phyloP scores from a whole-genome alignment of 2,797 vertebrate species.

The Eulemur rubriventer region DNA sequence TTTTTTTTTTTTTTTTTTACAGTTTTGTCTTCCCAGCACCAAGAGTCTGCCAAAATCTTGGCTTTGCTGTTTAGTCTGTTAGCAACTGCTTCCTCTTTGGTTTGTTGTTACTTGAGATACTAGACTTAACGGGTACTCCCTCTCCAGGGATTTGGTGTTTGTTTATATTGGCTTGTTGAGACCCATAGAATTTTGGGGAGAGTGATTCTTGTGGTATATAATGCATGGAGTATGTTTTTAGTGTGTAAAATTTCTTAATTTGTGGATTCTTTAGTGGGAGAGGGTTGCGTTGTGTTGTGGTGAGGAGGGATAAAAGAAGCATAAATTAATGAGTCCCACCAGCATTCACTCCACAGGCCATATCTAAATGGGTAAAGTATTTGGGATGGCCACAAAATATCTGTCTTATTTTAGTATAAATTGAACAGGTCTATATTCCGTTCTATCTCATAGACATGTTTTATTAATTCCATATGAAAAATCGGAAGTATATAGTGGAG shows the following conservation, averaged over 20 bases:
- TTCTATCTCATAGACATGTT: not conserved
- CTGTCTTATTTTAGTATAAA: not conserved
- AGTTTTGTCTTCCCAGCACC: not conserved
- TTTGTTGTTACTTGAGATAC: not conserved
- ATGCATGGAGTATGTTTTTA: not conserved
- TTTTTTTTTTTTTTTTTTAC: not conserved
- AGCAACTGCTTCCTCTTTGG: not conserved
- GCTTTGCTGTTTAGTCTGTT: not conserved
- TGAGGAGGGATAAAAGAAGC: not conserved
- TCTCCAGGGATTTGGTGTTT: not conserved
- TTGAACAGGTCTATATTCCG: not conserved
- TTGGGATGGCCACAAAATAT: not conserved
- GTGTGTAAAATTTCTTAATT: not conserved
- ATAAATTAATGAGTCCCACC: not conserved
- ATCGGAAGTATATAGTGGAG: not conserved
- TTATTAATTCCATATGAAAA: not conserved
- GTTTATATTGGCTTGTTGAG: not conserved
- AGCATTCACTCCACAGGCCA: not conserved
- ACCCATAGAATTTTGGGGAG: not conserved
- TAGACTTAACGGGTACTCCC: not conserved
- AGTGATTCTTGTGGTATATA: not conserved
- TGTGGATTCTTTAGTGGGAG: not conserved
- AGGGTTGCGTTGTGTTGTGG: not conserved
- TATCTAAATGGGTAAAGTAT: not conserved
- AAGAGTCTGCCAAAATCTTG: not conserved